Evolutionary conservation across 2,113 vertebrate species (phyloP).

Genomic region (Lipophrys pholis): DNA sequence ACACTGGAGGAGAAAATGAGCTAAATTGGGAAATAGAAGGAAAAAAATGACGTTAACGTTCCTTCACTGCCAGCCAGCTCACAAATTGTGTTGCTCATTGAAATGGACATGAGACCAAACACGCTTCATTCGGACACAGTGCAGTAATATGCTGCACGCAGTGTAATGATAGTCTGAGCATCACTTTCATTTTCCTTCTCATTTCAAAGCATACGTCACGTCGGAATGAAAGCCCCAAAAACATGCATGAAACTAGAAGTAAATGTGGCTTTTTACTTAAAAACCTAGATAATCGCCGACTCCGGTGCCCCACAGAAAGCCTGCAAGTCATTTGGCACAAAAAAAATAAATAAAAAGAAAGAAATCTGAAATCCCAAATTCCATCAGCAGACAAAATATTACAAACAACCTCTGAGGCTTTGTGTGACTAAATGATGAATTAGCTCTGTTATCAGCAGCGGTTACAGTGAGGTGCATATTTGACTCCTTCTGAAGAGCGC

Average conservation of each 20-base stretch:
- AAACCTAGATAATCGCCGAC: constrained; percentile 13
- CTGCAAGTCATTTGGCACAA: constrained; percentile 34
- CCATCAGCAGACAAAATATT: constrained; percentile 38
- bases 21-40: neutral
- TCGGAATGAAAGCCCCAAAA: neutral
- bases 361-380: constrained; percentile 15
- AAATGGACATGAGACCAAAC: neutral
- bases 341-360: constrained; percentile 19
- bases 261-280: neutral
- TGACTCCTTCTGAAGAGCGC: constrained; percentile 61
- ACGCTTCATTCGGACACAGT: too few species aligned
- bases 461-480: constrained; percentile 67
- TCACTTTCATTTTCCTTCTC: neutral
- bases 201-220: neutral
- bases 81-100: neutral
- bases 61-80: neutral
- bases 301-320: neutral
- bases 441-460: constrained; percentile 68
- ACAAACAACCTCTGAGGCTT: constrained; percentile 49
- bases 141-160: neutral
- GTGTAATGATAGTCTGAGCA: neutral
- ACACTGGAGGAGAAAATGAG: constrained; percentile 1
- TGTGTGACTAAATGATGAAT: constrained; percentile 72
- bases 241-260: neutral
- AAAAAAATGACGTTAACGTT: neutral